Evolutionary conservation across 2,888 invertebrate species (phyloP).

Genomic region (Linyphia triangularis): DNA sequence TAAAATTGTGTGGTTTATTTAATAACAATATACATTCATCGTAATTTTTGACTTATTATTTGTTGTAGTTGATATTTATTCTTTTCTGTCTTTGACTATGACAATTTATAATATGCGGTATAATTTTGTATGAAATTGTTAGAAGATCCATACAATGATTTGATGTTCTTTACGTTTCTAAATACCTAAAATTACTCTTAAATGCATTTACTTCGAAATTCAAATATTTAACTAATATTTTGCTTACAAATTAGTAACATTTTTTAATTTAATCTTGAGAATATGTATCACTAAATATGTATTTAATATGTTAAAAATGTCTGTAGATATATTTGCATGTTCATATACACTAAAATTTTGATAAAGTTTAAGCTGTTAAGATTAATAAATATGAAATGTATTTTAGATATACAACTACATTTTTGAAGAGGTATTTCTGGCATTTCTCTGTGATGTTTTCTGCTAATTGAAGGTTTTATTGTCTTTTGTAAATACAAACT

Average conservation of each 20-base stretch:
- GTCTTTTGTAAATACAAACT: constrained; percentile 24
- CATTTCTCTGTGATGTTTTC: constrained; percentile 35
- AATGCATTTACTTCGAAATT: neutral
- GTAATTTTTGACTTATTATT: too few species aligned
- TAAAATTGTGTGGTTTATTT: too few species aligned
- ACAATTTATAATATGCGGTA: too few species aligned
- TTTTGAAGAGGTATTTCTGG: neutral
- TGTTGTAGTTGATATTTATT: too few species aligned
- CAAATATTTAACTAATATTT: neutral
- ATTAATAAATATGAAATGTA: neutral
- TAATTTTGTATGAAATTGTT: too few species aligned
- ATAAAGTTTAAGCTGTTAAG: neutral
- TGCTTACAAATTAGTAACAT: neutral
- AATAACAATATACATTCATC: too few species aligned
- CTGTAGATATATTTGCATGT: neutral
- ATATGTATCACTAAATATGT: too few species aligned
- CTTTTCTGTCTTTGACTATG: too few species aligned
- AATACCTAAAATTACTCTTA: neutral
- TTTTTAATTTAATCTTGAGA: neutral
- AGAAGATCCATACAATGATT: too few species aligned
- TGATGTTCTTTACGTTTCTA: neutral
- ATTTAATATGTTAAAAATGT: neutral
- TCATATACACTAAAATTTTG: neutral
- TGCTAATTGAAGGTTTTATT: constrained; percentile 2
- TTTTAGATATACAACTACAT: neutral